A percentile compares a stretch with the other conserved stretches of the same genome.
phyloP scores from a whole-genome alignment of 2,797 vertebrate species.

The Pseudochromis fuscus region DNA sequence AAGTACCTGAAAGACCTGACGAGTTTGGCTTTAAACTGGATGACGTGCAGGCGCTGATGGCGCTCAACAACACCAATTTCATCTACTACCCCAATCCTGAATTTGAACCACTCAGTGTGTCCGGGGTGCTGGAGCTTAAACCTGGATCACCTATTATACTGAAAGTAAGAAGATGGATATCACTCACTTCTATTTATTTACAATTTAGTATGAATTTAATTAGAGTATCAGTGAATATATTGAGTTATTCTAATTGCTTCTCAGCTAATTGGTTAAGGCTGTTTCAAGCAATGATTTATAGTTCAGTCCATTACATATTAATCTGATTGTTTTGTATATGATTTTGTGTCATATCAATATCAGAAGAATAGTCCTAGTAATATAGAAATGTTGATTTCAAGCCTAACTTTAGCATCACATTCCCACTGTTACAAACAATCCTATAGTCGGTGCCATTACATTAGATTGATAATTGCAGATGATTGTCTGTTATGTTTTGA shows the following conservation, averaged over 20 bases:
- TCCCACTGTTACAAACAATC: background rate
- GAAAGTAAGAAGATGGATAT: slow-evolving; percentile 85
- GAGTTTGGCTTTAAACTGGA: slow-evolving; percentile 98
- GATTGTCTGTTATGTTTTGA: too few species aligned
- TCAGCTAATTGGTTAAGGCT: too few species aligned
- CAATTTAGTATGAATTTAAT: background rate
- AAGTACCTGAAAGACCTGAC: slow-evolving; percentile 89
- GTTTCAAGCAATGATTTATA: too few species aligned
- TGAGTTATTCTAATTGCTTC: background rate
- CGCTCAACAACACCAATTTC: slow-evolving; percentile 95
- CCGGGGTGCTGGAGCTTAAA: slow-evolving; percentile 95
- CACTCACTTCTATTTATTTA: background rate
- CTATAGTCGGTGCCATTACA: background rate
- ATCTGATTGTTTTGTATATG: background rate
- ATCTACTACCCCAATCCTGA: slow-evolving; percentile 96
- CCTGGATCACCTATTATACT: slow-evolving; percentile 97
- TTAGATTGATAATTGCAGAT: background rate
- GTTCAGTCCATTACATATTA: background rate
- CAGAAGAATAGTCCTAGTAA: background rate
- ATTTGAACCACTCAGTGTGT: slow-evolving; percentile 92
- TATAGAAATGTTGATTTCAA: background rate
- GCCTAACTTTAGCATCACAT: background rate
- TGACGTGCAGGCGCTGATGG: slow-evolving; percentile 91
- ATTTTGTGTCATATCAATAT: background rate
- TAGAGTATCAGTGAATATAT: background rate